A percentile compares a stretch with the other conserved stretches of the same genome.
These are phyloP conservation scores for Phataginus tetradactyla DNA, from an alignment of 2,797 vertebrate species.

Conservation along the genomic window DNA sequence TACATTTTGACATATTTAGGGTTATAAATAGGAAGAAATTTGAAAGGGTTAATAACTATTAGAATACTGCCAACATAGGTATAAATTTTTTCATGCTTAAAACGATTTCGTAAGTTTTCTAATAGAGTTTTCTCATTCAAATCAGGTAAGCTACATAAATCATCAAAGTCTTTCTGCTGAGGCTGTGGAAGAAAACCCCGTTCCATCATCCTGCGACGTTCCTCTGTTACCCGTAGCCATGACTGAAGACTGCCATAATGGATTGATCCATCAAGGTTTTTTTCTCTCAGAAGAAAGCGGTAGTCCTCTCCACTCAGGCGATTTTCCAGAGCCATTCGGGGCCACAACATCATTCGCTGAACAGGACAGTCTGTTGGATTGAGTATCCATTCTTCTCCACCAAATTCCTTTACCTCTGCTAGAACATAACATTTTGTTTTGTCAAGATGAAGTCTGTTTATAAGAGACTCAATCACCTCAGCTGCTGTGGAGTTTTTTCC, in stretches of 20 bases:
- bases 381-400: constrained; percentile 99
- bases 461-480: constrained; percentile 96
- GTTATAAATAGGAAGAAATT: constrained; percentile 99
- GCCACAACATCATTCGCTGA: constrained; percentile 99
- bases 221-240: constrained; percentile 96
- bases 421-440: constrained; percentile 95
- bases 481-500: constrained; percentile 96
- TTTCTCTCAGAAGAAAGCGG: constrained; percentile 96
- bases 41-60: constrained; percentile 98
- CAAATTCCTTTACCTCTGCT: constrained; percentile 99
- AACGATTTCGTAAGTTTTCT: constrained; percentile 96
- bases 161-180: constrained; percentile 93
- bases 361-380: constrained; percentile 97
- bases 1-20: constrained; percentile 99
- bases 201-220: constrained; percentile 92
- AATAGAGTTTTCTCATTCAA: constrained; percentile 97
- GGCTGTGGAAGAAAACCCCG: constrained; percentile 97
- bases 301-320: constrained; percentile 95
- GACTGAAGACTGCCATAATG: constrained; percentile 97
- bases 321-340: constrained; percentile 96
- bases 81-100: constrained; percentile 98
- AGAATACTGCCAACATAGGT: constrained; percentile 98
- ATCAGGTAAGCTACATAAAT: constrained; percentile 94
- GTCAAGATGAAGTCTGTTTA: constrained; percentile 94
- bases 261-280: constrained; percentile 98